phyloP scores from a whole-genome alignment of 2,888 invertebrate genomes.

The Pollenia angustigena region DNA sequence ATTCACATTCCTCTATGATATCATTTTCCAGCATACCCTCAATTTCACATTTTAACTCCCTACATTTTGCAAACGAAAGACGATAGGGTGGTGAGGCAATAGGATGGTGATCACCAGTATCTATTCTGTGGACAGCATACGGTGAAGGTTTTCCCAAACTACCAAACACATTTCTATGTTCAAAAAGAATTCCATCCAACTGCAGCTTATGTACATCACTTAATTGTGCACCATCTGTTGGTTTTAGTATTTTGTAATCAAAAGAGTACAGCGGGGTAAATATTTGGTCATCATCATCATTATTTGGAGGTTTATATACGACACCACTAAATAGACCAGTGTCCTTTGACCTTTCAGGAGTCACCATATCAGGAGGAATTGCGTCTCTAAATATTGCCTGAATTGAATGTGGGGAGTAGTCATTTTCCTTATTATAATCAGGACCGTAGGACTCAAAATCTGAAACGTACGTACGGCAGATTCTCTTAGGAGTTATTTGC shows the following conservation, averaged over 20 bases:
- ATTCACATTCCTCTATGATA: conserved; percentile 81
- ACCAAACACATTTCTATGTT: conserved; percentile 41
- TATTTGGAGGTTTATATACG: too few species aligned
- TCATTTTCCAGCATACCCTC: conserved; percentile 78
- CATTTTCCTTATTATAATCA: conserved; percentile 2
- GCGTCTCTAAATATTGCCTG: conserved; percentile 57
- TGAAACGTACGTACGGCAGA: conserved; percentile 14
- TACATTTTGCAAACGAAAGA: conserved; percentile 76
- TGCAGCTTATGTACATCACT: conserved; percentile 1
- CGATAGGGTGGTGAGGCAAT: conserved; percentile 80
- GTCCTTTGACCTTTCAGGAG: conserved; percentile 26
- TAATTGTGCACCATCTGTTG: conserved; percentile 45
- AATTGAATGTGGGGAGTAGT: conserved; percentile 60
- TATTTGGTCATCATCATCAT: conserved; percentile 15
- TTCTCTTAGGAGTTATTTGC: background rate
- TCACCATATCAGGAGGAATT: conserved; percentile 35
- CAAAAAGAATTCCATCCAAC: conserved; percentile 37
- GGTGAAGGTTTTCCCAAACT: conserved; percentile 37
- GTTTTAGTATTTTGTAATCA: conserved; percentile 43
- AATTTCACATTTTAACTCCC: conserved; percentile 73
- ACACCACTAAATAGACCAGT: conserved; percentile 11
- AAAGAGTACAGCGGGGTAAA: conserved; percentile 35
- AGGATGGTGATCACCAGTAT: conserved; percentile 78
- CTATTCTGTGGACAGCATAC: conserved; percentile 76
- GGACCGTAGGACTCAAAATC: conserved; percentile 58